These are phyloP conservation scores for Prionace glauca DNA, from an alignment of 2,797 vertebrate genomes.

Conservation along the genomic window DNA sequence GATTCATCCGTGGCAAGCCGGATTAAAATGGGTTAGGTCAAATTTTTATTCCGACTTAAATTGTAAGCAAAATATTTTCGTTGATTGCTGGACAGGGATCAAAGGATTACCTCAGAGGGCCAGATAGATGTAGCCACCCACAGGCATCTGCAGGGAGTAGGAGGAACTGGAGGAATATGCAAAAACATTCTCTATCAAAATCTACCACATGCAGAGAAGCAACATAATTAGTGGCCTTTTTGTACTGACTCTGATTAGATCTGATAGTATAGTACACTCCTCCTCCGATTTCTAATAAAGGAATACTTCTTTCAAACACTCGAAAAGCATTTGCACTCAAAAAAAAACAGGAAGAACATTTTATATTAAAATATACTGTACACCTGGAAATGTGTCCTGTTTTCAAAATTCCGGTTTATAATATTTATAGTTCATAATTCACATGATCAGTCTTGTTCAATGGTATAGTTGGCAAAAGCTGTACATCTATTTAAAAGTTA, in stretches of 20 bases:
- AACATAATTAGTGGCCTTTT: neutral
- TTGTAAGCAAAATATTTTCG: neutral
- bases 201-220: neutral
- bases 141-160: neutral
- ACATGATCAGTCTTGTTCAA: neutral
- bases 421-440: neutral
- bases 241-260: neutral
- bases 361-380: neutral
- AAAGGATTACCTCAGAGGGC: neutral
- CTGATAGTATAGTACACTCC: no score
- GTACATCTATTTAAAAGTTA: neutral
- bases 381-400: neutral
- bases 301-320: neutral
- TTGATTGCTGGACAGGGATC: neutral
- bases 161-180: neutral
- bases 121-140: neutral
- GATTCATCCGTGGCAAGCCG: neutral
- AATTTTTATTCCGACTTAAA: neutral
- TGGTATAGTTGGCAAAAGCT: neutral
- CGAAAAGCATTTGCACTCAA: neutral
- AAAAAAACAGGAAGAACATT: neutral
- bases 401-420: neutral
- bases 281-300: neutral
- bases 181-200: conserved; percentile 2
- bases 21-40: neutral